phyloP scores from a whole-genome alignment of 2,888 invertebrate species.

The Sinodicranocentrus sp. region DNA sequence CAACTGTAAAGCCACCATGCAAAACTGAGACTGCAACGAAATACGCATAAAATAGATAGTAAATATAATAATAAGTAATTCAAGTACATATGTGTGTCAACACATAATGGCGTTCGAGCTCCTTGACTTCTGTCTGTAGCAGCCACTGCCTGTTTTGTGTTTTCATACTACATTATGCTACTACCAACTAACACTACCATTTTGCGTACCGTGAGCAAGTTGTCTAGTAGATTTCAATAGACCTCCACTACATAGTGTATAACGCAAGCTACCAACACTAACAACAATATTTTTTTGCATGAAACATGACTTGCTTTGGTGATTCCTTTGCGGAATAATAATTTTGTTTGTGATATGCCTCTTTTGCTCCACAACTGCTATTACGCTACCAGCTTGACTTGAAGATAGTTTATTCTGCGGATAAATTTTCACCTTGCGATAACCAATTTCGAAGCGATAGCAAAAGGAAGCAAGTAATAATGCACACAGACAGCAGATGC shows the following conservation, averaged over 20 bases:
- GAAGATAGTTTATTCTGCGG: conserved; percentile 2
- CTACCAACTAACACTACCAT: no score
- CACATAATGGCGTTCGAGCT: conserved; percentile 6
- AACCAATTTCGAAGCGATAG: conserved; percentile 20
- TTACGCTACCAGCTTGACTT: background rate
- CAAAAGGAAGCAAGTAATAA: conserved; percentile 19
- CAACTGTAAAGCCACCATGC: background rate
- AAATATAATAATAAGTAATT: background rate
- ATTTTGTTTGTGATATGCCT: conserved; percentile 5
- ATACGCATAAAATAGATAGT: background rate
- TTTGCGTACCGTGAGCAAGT: background rate
- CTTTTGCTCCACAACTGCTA: background rate
- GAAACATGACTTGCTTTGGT: conserved; percentile 19
- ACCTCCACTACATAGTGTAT: no score
- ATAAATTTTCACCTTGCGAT: conserved; percentile 31
- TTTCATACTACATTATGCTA: no score
- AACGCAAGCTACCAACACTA: no score
- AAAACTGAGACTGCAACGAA: background rate
- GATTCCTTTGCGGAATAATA: conserved; percentile 16
- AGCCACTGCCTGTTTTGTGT: no score
- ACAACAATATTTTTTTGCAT: background rate
- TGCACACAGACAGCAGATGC: background rate
- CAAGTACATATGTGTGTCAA: conserved; percentile 5
- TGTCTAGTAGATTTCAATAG: background rate
- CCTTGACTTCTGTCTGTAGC: background rate